Evolutionary conservation across 2,797 vertebrate species (phyloP).

Genomic region (Propithecus deckenii): DNA sequence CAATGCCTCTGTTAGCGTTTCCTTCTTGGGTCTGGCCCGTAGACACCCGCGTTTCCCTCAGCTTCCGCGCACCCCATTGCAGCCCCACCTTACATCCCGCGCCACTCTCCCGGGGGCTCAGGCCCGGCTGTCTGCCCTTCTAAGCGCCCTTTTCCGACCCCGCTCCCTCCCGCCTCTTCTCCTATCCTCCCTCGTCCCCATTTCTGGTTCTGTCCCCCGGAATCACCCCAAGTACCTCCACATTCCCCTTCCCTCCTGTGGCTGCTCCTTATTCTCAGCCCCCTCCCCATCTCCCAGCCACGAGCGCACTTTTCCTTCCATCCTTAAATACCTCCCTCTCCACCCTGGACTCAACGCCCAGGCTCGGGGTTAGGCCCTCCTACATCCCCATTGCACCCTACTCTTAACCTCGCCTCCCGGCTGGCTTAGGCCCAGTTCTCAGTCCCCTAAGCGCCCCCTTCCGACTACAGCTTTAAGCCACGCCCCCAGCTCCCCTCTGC

Average conservation of each 20-base stretch:
- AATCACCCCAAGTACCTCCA: background rate
- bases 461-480: background rate
- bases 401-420: constrained; percentile 3
- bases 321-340: background rate
- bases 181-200: background rate
- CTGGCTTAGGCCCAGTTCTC: background rate
- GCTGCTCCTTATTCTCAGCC: background rate
- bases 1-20: background rate
- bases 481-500: background rate
- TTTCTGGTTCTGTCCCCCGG: background rate
- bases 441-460: constrained; percentile 14
- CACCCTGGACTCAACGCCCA: background rate
- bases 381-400: background rate
- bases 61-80: background rate
- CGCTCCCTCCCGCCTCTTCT: background rate
- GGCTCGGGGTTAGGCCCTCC: background rate
- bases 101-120: background rate
- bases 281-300: background rate
- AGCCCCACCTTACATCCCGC: background rate
- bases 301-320: background rate
- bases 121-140: background rate
- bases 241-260: background rate
- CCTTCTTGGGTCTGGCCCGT: background rate
- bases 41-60: background rate
- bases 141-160: background rate